These are phyloP conservation scores for Chrysochloris asiatica DNA, from an alignment of 2,113 vertebrate genomes.

Conservation along the genomic window DNA sequence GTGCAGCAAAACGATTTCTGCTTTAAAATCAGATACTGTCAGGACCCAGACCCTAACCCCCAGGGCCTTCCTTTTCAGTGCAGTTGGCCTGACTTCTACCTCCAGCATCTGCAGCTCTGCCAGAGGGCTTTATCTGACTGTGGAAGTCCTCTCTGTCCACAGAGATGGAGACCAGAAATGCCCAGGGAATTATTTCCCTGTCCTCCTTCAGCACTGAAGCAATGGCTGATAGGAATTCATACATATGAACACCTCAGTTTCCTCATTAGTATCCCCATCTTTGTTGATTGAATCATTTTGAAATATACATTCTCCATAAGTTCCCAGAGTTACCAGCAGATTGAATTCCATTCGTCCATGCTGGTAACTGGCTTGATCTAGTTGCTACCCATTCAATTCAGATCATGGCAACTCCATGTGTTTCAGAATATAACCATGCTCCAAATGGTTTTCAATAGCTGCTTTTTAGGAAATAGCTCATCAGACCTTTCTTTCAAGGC, in stretches of 20 bases:
- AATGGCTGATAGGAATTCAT: neutral
- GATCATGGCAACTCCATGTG: neutral
- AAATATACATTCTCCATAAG: neutral
- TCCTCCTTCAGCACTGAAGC: neutral
- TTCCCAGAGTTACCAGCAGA: neutral
- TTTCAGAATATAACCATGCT: neutral
- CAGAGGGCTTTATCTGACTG: neutral
- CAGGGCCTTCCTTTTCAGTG: neutral
- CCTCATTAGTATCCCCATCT: neutral
- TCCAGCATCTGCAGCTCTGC: neutral
- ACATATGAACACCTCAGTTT: neutral
- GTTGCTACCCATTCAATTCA: neutral
- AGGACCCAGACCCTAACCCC: accelerated
- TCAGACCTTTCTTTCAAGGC: neutral
- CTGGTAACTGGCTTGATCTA: neutral
- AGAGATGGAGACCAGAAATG: neutral
- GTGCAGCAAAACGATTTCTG: neutral
- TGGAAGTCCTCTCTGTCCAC: neutral
- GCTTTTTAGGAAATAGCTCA: neutral
- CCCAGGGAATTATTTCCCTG: neutral
- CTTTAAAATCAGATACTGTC: neutral
- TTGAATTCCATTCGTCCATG: neutral
- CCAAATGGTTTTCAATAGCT: neutral
- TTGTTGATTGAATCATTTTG: slow-evolving; percentile 16
- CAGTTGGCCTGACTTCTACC: too few species aligned